phyloP scores from a whole-genome alignment of 1,140 invertebrate species.

The Maniola jurtina region DNA sequence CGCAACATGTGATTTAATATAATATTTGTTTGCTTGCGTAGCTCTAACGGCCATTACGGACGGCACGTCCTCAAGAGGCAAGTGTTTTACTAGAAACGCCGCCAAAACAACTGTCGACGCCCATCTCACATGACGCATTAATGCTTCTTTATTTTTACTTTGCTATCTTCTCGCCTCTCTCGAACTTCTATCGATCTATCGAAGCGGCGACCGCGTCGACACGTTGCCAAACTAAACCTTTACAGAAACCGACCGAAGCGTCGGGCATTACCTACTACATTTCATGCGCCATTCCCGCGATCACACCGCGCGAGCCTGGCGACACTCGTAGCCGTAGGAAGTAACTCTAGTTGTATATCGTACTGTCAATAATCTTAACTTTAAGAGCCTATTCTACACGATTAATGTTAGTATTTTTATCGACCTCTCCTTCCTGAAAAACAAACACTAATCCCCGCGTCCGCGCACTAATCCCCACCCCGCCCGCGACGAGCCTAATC shows the following conservation, averaged over 20 bases:
- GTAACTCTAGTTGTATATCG: conserved; percentile 22
- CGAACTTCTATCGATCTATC: conserved; percentile 23
- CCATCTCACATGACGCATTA: conserved; percentile 75
- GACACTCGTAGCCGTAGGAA: conserved; percentile 34
- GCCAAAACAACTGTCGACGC: conserved; percentile 71
- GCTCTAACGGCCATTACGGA: conserved; percentile 79
- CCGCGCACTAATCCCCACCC: conserved; percentile 53
- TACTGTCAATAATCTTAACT: conserved; percentile 40
- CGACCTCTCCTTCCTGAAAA: conserved; percentile 88
- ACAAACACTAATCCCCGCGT: conserved; percentile 80
- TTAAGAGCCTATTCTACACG: conserved; percentile 75
- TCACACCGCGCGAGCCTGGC: conserved; percentile 31
- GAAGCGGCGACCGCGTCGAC: conserved; percentile 44
- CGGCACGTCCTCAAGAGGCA: conserved; percentile 79
- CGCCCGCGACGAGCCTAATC: conserved; percentile 48
- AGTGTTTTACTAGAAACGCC: conserved; percentile 78
- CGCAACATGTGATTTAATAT: conserved; percentile 47
- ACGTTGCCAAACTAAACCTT: conserved; percentile 40
- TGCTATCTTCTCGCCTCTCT: conserved; percentile 60
- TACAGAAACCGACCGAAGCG: conserved; percentile 11
- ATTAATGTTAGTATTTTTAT: conserved; percentile 85
- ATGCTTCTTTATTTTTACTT: conserved; percentile 76
- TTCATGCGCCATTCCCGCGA: conserved; percentile 40
- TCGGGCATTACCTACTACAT: conserved; percentile 26
- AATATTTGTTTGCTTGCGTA: conserved; percentile 69